Base-by-base conservation (phyloP, 2,113 vertebrate species). In the Xenotilapia flavipinnis region DNA sequence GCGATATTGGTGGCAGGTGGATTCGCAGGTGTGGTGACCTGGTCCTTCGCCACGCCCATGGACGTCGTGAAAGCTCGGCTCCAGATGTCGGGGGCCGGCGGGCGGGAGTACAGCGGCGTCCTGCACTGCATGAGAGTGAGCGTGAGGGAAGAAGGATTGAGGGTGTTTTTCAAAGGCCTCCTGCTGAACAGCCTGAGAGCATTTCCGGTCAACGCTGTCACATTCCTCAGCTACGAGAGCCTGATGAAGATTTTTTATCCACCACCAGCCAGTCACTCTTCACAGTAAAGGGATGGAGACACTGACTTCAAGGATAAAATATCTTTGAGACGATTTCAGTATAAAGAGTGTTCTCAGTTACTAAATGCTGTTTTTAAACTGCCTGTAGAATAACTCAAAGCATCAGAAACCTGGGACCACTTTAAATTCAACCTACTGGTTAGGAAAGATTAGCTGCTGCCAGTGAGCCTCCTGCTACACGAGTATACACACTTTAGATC, bases 51-150 rank as follows among this genome's bases (percentile, higher is more conserved):
- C 58, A 98, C 97, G 0, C 97, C 97, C 3, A 95, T 98, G 93
- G 97, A 98, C 0, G 96, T 98, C 19, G 90, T 98, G 53, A 98
- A 98, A 92, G 95, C 96, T 2, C 94, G 97, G 7, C 95, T 98
- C 80, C 97, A 98, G 94, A 96, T 97, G 97, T 96, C 96, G 0
- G 97, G 97, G 8, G 91, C 95, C 5, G 92, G 95, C 11, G 95
- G 86, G 4, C 87, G 68, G 4, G 79, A 80, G 13, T 97, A 97
- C 87, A 56, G 3, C 0, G 97, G 97, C 2, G 33, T 97, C 82
- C 85, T 97, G 68, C 94, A 98, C 94, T 98, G 97, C 93, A 85
- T 97, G n/a, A 89, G 70, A 3, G 91, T 88, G 81, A 98, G 97
- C 7, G 40, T 94, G 53, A 94, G 84, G 79, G 92, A 95, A 86